Conservation (phyloP, 2,797 vertebrate species). For the Taeniopygia guttata region DNA sequence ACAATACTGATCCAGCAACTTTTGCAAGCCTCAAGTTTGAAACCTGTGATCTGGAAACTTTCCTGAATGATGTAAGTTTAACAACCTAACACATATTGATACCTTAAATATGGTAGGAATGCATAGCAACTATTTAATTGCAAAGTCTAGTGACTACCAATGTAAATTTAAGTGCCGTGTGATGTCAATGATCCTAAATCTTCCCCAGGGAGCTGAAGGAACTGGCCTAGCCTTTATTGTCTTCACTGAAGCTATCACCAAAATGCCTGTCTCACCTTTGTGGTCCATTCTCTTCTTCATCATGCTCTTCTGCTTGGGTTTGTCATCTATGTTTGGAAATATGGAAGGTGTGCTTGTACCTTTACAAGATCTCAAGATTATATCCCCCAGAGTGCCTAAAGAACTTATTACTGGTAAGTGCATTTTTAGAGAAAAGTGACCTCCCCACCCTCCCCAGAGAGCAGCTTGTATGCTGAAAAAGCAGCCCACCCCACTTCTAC, state of each 20-base stretch:
- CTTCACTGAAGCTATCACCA: conserved; percentile 93
- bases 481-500: not conserved
- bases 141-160: not conserved
- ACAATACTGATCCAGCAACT: conserved; percentile 45
- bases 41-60: conserved; percentile 79
- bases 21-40: conserved; percentile 76
- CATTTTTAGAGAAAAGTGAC: not conserved
- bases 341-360: conserved; percentile 88
- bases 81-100: not conserved
- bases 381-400: conserved; percentile 84
- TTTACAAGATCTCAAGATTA: conserved; percentile 82
- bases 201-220: conserved; percentile 86
- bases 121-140: not conserved
- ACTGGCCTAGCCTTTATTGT: conserved; percentile 92
- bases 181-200: not conserved
- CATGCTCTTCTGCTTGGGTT: conserved; percentile 94
- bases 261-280: conserved; percentile 87
- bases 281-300: conserved; percentile 91
- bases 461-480: not conserved
- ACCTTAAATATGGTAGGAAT: not conserved
- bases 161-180: not conserved
- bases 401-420: conserved; percentile 82
- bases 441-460: not conserved
- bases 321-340: conserved; percentile 94
- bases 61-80: conserved; percentile 84